phyloP scores from a whole-genome alignment of 2,888 invertebrate genomes.

The Chorisops tibialis region DNA sequence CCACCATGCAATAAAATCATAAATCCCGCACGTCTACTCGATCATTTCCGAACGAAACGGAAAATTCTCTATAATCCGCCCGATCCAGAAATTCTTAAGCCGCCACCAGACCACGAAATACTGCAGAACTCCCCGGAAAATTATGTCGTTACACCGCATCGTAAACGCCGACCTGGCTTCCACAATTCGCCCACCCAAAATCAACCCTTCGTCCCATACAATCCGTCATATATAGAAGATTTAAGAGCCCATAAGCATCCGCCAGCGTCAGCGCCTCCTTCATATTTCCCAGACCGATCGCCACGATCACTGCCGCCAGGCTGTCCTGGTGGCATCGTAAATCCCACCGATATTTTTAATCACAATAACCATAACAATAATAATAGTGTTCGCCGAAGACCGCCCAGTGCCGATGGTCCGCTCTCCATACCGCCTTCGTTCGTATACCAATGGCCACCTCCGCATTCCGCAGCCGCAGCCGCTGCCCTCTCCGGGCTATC shows the following conservation, averaged over 20 bases:
- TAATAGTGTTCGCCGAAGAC: constrained; percentile 49
- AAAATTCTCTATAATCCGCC: constrained; percentile 65
- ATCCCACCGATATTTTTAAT: constrained; percentile 44
- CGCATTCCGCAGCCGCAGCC: constrained; percentile 39
- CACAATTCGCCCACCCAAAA: constrained; percentile 85
- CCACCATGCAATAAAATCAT: constrained; percentile 42
- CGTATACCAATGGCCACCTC: constrained; percentile 51
- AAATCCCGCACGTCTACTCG: constrained; percentile 50
- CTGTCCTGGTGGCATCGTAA: constrained; percentile 36
- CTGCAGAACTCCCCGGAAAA: constrained; percentile 75
- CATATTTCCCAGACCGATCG: constrained; percentile 45
- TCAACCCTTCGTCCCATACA: constrained; percentile 81
- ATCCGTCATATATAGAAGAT: constrained; percentile 72
- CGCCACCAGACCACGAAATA: constrained; percentile 66
- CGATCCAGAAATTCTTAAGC: constrained; percentile 59
- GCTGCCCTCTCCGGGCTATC: constrained; percentile 40
- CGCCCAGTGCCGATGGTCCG: constrained; percentile 63
- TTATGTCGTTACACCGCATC: constrained; percentile 82
- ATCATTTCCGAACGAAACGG: constrained; percentile 54
- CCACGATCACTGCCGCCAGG: constrained; percentile 45
- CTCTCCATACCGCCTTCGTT: constrained; percentile 56
- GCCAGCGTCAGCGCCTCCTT: constrained; percentile 73
- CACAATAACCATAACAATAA: constrained; percentile 38
- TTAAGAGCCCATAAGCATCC: constrained; percentile 63
- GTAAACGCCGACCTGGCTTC: constrained; percentile 81